phyloP scores from a whole-genome alignment of 2,113 vertebrate genomes.

The Crotalus viridis region DNA sequence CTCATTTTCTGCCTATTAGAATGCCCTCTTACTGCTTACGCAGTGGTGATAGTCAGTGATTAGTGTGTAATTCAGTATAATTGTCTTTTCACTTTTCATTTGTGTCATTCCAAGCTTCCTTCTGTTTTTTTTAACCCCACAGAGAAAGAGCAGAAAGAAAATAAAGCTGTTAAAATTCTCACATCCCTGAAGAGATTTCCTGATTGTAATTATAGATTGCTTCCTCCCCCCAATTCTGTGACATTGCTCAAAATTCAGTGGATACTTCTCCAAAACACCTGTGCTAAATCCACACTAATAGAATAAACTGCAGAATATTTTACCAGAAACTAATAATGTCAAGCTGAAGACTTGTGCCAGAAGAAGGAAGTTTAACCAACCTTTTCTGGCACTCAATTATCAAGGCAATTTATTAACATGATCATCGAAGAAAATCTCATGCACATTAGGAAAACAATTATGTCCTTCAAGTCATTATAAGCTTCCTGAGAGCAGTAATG shows the following conservation, averaged over 20 bases:
- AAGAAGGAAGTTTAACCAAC: constrained; percentile 74
- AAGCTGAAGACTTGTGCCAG: constrained; percentile 71
- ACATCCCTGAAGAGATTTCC: constrained; percentile 73
- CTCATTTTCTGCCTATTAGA: constrained; percentile 99
- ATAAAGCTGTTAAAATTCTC: constrained; percentile 81
- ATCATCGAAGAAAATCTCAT: constrained; percentile 72
- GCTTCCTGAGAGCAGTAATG: constrained; percentile 63
- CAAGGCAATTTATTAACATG: constrained; percentile 80
- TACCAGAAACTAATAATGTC: constrained; percentile 74
- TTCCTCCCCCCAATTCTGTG: constrained; percentile 66
- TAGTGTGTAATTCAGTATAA: constrained; percentile 99
- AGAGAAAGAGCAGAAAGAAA: constrained; percentile 71
- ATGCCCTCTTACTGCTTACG: constrained; percentile 85
- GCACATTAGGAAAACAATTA: constrained; percentile 82
- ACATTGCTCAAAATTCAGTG: constrained; percentile 71
- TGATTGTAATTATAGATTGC: constrained; percentile 85
- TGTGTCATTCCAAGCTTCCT: constrained; percentile 89
- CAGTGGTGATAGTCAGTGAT: constrained; percentile 90
- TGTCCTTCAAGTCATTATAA: constrained; percentile 63
- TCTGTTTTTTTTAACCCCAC: constrained; percentile 78
- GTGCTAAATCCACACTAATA: constrained; percentile 70
- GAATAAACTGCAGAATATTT: constrained; percentile 68
- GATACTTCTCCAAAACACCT: constrained; percentile 72
- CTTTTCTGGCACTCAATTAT: constrained; percentile 76
- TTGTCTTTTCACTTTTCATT: constrained; percentile 99